These are phyloP conservation scores for Calcarius lapponicus DNA, from an alignment of 2,797 vertebrate genomes.

Conservation along the genomic window DNA sequence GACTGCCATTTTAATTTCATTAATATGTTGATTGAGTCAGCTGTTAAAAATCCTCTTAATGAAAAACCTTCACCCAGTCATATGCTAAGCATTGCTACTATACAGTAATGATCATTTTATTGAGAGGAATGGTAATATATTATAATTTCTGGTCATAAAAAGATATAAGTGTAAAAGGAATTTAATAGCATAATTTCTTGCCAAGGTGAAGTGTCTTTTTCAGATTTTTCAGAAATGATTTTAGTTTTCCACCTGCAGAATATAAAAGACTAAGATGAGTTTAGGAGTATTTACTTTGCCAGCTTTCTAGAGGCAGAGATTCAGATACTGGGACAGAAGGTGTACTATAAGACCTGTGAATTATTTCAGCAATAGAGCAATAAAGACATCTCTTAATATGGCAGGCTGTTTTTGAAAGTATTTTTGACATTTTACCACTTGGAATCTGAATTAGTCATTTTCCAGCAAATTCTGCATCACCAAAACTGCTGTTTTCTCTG, in stretches of 20 bases:
- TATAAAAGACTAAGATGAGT: not conserved
- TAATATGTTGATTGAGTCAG: not conserved
- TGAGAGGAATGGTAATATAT: not conserved
- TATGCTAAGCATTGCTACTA: not conserved
- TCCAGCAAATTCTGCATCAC: not conserved
- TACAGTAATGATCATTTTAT: not conserved
- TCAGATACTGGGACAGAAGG: not conserved
- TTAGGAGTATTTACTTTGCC: not conserved
- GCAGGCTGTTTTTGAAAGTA: not conserved
- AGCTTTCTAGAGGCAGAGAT: not conserved
- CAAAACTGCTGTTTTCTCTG: not conserved
- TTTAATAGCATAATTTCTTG: not conserved
- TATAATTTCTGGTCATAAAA: not conserved
- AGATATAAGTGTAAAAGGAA: not conserved
- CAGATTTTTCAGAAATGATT: not conserved
- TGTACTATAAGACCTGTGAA: not conserved
- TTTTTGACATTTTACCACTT: not conserved
- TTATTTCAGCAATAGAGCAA: not conserved
- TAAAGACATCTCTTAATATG: not conserved
- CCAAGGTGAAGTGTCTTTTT: not conserved
- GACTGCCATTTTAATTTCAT: not conserved
- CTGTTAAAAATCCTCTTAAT: not conserved
- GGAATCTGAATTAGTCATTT: not conserved
- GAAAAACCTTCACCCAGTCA: not conserved
- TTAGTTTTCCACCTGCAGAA: not conserved